These are phyloP conservation scores for Clivina fossor DNA, from an alignment of 2,888 invertebrate species.

Conservation along the genomic window DNA sequence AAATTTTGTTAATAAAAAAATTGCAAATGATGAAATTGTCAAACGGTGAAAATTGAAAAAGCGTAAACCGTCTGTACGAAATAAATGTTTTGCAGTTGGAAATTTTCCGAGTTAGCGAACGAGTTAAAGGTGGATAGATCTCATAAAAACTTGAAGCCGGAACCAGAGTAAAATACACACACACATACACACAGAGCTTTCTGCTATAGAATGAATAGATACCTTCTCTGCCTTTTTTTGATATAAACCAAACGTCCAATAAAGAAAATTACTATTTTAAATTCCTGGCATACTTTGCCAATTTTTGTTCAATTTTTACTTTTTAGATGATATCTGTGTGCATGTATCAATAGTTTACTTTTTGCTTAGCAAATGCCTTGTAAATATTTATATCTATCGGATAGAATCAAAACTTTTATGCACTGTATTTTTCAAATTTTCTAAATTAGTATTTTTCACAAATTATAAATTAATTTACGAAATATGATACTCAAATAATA, in stretches of 20 bases:
- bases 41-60: background rate
- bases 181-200: constrained; percentile 7
- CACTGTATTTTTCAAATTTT: too few relatives aligned
- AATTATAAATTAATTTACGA: too few relatives aligned
- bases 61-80: constrained; percentile 2
- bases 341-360: too few relatives aligned
- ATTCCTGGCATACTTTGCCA: constrained; percentile 20
- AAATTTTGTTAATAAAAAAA: background rate
- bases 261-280: constrained; percentile 31
- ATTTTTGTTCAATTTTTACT: constrained; percentile 8
- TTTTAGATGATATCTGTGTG: background rate
- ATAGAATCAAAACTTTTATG: too few relatives aligned
- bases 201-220: constrained; percentile 20
- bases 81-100: constrained; percentile 15
- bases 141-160: background rate
- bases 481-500: too few relatives aligned
- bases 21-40: background rate
- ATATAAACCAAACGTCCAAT: constrained; percentile 26
- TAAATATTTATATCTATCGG: too few relatives aligned
- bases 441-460: too few relatives aligned
- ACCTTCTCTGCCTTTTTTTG: too few relatives aligned
- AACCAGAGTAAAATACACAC: constrained; percentile 8
- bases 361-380: too few relatives aligned
- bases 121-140: background rate
- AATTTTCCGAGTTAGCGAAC: constrained; percentile 3